Evolutionary conservation across 2,113 vertebrate genomes (phyloP), one percentile per base, ranked within the genome.

Genomic region (Theristicus caerulescens): DNA sequence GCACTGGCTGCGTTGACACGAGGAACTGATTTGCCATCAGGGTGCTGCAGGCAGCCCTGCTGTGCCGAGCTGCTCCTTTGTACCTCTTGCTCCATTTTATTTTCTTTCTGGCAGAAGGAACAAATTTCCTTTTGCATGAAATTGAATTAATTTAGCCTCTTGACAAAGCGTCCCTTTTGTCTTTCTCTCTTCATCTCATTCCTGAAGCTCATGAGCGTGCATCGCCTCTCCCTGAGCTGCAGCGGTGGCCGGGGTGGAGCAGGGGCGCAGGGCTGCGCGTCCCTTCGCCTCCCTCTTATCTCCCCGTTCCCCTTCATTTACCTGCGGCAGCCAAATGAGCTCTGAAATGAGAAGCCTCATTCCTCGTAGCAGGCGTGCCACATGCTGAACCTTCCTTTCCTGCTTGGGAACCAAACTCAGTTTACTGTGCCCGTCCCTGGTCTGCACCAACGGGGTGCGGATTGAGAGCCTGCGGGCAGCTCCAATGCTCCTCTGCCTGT

Each of bases 391-490:
- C 38, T 24, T 18, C 55, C 66, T n/a, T 20, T 34, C 18, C 59
- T 6, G 13, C 22, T 18, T 3, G 59, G 55, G 38, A 79, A 3
- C 27, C 25, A 8, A 69, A 40, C 3, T n/a, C 57, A 40, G 72
- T 18, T 36, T 44, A 32, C 32, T 2, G 0, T 70, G 81, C 59
- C 54, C 19, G 0, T 34, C 65, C 44, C 42, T 34, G 62, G 13
- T 7, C 38, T 2, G 0, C 14, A 13, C 5, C 1, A 5, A 0
- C 1, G 49, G 84, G 59, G 4, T n/a, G 59, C 3, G 31, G 76
- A 38, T 32, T 65, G 24, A 19, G 69, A 47, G 34, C n/a, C 58
- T 3, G 11, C 1, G 21, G 64, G 27, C 34, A 38, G 73, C 69
- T 36, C 64, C 0, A 1, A 0, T 18, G 67, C 26, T 47, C 29